Base-by-base conservation (phyloP, 2,888 invertebrate genomes). In the Dascillus cervinus region DNA sequence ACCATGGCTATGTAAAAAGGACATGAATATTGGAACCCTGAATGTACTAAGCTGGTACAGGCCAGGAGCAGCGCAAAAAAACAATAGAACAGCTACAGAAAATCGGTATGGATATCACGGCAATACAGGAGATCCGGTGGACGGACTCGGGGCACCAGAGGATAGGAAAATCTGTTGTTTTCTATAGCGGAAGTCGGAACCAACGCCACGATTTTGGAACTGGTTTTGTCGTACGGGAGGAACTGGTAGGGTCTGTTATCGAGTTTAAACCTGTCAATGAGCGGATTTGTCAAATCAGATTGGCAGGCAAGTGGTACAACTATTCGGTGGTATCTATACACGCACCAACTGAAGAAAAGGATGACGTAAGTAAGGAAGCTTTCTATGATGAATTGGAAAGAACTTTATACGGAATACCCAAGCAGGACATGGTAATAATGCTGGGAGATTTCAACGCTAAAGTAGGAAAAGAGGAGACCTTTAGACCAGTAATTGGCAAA, bases 291-390 rank as follows among this genome's bases (percentile, higher is more conserved):
- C n/a, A n/a, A n/a, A n/a, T n/a, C n/a, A n/a, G n/a, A n/a, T n/a
- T n/a, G n/a, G n/a, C n/a, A n/a, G n/a, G n/a, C n/a, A n/a, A n/a
- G n/a, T n/a, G n/a, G n/a, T n/a, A n/a, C n/a, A n/a, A n/a, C n/a
- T n/a, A n/a, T n/a, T n/a, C n/a, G n/a, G n/a, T n/a, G n/a, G n/a
- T n/a, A n/a, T n/a, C n/a, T n/a, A n/a, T 28, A 15, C 24, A 37
- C 24, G 22, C 37, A 23, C 34, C 33, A 6, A 31, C 34, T 2
- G 34, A 38, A 12, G 34, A 30, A 8, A 26, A 34, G 19, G 30
- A 30, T 8, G 17, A 13, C 10, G 34, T 34, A 21, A 25, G 11
- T 5, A 33, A 37, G 14, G 37, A 29, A n/a, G 20, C 8, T 8
- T 34, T 25, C 19, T 37, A 37, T 29, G 29, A 34, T 13, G 6